Evolutionary conservation across 1,140 invertebrate species (phyloP).

Genomic region (Plodia interpunctella): DNA sequence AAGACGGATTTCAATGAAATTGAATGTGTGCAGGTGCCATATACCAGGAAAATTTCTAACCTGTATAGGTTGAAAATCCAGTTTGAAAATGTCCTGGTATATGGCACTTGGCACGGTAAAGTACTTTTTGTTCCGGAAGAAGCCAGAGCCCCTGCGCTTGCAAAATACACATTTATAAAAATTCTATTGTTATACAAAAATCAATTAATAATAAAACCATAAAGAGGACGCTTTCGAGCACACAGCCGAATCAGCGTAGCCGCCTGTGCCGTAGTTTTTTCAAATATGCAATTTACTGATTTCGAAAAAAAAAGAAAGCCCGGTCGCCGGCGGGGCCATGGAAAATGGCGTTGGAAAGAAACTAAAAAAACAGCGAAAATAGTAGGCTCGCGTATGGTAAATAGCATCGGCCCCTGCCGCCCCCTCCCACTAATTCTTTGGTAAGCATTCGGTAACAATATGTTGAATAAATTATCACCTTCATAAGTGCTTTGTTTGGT

Average conservation of each 20-base stretch:
- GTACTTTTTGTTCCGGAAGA: no score
- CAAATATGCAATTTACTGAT: slow-evolving; percentile 75
- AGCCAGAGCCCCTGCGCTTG: no score
- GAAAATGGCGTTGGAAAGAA: slow-evolving; percentile 65
- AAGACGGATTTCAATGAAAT: no score
- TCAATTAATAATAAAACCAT: background rate
- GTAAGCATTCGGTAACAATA: slow-evolving; percentile 20
- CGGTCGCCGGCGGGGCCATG: slow-evolving; percentile 49
- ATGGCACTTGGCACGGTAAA: no score
- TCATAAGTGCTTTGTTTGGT: no score
- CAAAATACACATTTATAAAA: no score
- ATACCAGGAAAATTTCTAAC: no score
- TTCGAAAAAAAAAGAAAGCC: slow-evolving; percentile 62
- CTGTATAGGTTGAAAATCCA: no score
- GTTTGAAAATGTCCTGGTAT: no score
- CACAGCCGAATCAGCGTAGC: background rate
- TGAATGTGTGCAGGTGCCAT: no score
- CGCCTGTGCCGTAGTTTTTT: slow-evolving; percentile 63
- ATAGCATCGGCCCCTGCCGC: slow-evolving; percentile 36
- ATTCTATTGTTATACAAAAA: background rate
- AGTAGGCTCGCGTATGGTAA: slow-evolving; percentile 62
- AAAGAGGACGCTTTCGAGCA: background rate
- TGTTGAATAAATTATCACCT: no score
- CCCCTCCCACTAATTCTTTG: slow-evolving; percentile 28
- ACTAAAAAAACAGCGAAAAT: slow-evolving; percentile 48